Evolutionary conservation across 2,797 vertebrate species (phyloP).

Genomic region (Cirrhinus mrigala): DNA sequence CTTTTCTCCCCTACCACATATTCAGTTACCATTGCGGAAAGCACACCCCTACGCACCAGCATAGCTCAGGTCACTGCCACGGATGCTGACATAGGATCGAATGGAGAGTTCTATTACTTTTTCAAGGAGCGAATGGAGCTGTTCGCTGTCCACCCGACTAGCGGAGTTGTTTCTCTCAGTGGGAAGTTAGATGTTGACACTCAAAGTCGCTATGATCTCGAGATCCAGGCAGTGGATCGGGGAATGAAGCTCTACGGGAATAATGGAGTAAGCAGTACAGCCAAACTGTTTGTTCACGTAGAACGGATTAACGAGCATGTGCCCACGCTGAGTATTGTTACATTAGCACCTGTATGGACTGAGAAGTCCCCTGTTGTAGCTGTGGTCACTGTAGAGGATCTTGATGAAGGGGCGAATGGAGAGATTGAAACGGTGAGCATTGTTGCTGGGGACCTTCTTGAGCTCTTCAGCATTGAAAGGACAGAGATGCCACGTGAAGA

Average conservation of each 20-base stretch:
- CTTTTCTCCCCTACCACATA: conserved; percentile 98
- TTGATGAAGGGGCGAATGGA: conserved; percentile 91
- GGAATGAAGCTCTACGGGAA: conserved; percentile 99
- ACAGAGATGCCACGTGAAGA: conserved; percentile 74
- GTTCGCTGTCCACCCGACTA: conserved; percentile 95
- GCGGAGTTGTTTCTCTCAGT: conserved; percentile 94
- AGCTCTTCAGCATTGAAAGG: conserved; percentile 86
- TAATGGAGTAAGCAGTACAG: conserved; percentile 97
- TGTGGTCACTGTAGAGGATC: conserved; percentile 86
- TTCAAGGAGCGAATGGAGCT: conserved; percentile 94
- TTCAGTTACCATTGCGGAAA: conserved; percentile 94
- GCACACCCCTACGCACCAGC: conserved; percentile 94
- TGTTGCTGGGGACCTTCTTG: conserved; percentile 86
- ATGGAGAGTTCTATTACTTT: conserved; percentile 99
- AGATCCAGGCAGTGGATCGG: conserved; percentile 95
- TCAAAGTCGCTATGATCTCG: conserved; percentile 90
- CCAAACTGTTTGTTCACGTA: conserved; percentile 94
- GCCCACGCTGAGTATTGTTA: conserved; percentile 84
- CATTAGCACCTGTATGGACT: conserved; percentile 80
- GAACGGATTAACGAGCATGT: conserved; percentile 92
- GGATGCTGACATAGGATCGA: conserved; percentile 96
- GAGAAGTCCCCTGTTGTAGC: conserved; percentile 88
- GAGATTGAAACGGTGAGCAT: conserved; percentile 91
- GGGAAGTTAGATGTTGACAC: conserved; percentile 89
- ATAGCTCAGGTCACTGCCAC: conserved; percentile 98